A percentile compares a stretch with the other conserved stretches of the same genome.
phyloP scores from a whole-genome alignment of 2,113 vertebrate species.

The Capricornis sumatraensis region DNA sequence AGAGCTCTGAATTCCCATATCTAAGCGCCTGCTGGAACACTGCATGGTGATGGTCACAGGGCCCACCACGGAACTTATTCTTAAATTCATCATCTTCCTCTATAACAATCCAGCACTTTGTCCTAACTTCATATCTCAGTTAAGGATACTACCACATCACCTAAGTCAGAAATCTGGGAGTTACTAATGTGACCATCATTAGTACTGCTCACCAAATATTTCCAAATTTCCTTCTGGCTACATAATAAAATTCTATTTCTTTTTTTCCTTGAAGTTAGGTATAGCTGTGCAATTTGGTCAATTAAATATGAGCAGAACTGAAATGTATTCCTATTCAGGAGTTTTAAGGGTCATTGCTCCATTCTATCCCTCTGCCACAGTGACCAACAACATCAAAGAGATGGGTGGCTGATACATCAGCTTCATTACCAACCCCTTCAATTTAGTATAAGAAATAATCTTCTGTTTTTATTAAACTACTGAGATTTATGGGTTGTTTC shows the following conservation, averaged over 20 bases:
- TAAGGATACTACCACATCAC: background rate
- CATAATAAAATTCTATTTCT: slow-evolving; percentile 11
- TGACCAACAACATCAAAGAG: background rate
- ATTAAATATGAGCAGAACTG: background rate
- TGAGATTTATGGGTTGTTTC: background rate
- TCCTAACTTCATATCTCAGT: background rate
- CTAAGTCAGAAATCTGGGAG: background rate
- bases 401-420: background rate
- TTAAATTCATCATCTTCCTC: background rate
- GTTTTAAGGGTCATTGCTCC: background rate
- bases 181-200: background rate
- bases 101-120: background rate
- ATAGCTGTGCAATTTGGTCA: background rate
- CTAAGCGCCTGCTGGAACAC: background rate
- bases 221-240: background rate
- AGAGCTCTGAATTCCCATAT: background rate
- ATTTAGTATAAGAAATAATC: background rate
- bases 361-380: background rate
- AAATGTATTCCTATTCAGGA: background rate
- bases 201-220: background rate
- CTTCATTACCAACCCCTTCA: background rate
- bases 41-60: background rate
- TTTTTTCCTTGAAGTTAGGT: background rate
- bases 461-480: background rate
- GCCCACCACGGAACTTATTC: background rate